Evolutionary conservation across 2,113 vertebrate species (phyloP).

Genomic region (Dunckerocampus dactyliophorus): DNA sequence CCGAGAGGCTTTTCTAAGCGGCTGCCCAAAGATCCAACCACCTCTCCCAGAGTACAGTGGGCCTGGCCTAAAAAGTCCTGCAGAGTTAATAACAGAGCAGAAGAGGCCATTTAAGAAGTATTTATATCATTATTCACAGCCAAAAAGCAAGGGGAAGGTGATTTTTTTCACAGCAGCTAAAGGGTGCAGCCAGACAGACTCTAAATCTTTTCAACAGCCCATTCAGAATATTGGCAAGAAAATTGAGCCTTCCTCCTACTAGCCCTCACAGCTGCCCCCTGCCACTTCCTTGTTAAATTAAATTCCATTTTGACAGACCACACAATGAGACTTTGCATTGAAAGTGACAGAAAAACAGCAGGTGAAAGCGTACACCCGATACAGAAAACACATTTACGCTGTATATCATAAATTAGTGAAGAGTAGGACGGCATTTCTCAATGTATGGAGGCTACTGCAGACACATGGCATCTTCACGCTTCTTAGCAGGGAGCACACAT

Average conservation of each 20-base stretch:
- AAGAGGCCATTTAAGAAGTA: neutral
- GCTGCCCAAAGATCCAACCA: constrained; percentile 92
- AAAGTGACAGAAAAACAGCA: constrained; percentile 7
- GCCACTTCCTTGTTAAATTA: constrained; percentile 29
- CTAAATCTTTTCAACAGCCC: constrained; percentile 17
- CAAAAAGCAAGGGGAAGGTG: neutral
- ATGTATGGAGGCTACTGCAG: constrained; percentile 9
- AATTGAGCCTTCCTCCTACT: constrained; percentile 33
- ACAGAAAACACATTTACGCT: neutral
- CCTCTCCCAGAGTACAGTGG: constrained; percentile 89
- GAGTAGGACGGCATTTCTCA: neutral
- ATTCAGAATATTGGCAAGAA: constrained; percentile 18
- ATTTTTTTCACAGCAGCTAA: neutral
- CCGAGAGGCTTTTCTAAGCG: constrained; percentile 86
- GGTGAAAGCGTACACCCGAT: neutral
- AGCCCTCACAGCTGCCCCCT: constrained; percentile 32
- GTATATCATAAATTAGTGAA: neutral
- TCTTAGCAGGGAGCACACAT: neutral
- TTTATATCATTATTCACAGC: neutral
- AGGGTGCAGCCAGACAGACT: neutral
- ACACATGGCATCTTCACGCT: constrained; percentile 9
- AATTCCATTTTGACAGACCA: constrained; percentile 17
- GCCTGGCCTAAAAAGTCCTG: constrained; percentile 98
- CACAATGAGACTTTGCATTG: constrained; percentile 22
- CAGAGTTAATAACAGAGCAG: constrained; percentile 24